These are phyloP conservation scores for Tragelaphus oryx DNA, from an alignment of 2,797 vertebrate genomes.

Conservation along the genomic window DNA sequence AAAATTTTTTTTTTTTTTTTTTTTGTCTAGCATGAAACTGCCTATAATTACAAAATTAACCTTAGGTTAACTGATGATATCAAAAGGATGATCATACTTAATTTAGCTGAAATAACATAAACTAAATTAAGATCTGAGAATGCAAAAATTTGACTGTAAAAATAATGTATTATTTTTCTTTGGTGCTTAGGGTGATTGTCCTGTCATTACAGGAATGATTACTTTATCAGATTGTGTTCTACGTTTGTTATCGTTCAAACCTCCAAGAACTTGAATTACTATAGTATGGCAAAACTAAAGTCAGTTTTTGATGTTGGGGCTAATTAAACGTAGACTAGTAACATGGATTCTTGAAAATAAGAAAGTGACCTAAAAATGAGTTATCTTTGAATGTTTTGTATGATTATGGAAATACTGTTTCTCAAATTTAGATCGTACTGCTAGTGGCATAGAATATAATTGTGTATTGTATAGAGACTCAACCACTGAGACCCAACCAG, in stretches of 20 bases:
- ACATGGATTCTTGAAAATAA: neutral
- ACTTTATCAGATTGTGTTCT: conserved; percentile 2
- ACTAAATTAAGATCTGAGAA: conserved; percentile 34
- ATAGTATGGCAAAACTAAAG: conserved; percentile 7
- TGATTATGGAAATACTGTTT: neutral
- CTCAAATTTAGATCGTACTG: conserved; percentile 4
- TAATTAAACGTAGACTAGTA: neutral
- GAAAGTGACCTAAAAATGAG: neutral
- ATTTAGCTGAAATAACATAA: neutral
- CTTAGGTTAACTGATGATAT: neutral
- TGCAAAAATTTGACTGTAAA: neutral
- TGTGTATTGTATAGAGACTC: neutral
- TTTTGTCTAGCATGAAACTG: neutral
- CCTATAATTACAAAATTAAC: conserved; percentile 28
- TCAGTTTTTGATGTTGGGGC: conserved; percentile 21
- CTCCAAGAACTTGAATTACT: neutral
- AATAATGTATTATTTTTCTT: neutral
- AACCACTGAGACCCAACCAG: neutral
- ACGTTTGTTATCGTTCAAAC: neutral
- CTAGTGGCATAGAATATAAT: neutral
- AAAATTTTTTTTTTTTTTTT: neutral
- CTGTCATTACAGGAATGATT: neutral
- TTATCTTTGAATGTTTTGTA: conserved; percentile 16
- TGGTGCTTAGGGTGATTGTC: neutral
- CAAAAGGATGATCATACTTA: neutral